A percentile compares a stretch with the other conserved stretches of the same genome.
phyloP scores from a whole-genome alignment of 1,140 invertebrate genomes.

The Drosophila parabipectinata region DNA sequence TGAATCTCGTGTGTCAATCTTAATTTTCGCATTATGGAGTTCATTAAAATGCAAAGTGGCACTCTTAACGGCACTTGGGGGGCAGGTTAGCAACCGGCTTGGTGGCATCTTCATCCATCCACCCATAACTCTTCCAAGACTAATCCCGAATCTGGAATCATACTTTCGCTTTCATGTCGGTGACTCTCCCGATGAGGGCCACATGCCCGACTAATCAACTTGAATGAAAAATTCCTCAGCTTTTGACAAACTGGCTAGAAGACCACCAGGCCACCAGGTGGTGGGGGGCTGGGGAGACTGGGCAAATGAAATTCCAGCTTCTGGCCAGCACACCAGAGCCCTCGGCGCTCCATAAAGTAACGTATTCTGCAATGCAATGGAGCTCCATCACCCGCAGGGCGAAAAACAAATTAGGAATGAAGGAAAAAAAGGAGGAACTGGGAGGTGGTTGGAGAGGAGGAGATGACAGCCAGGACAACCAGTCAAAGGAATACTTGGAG shows the following conservation, averaged over 20 bases:
- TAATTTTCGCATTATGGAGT: constrained; percentile 77
- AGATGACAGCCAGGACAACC: neutral
- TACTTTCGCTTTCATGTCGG: neutral
- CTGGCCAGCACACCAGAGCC: neutral
- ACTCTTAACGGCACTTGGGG: constrained; percentile 64
- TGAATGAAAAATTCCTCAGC: constrained; percentile 40
- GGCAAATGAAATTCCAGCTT: constrained; percentile 8
- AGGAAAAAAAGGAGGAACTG: neutral
- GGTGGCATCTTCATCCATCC: neutral
- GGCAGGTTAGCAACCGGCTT: constrained; percentile 15
- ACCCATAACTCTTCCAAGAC: too few relatives aligned
- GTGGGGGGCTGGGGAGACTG: neutral
- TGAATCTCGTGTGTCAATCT: constrained; percentile 51
- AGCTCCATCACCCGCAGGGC: constrained; percentile 20
- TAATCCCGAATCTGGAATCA: neutral
- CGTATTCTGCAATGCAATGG: constrained; percentile 3
- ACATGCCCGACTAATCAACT: constrained; percentile 36
- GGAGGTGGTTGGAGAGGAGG: too few relatives aligned
- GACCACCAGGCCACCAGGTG: neutral
- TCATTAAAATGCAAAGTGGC: constrained; percentile 74
- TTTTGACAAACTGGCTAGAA: constrained; percentile 40
- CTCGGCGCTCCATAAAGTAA: neutral
- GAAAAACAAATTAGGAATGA: constrained; percentile 43
- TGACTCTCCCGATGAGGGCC: neutral
- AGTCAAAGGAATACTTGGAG: constrained; percentile 4